Base-by-base conservation (phyloP, 2,113 vertebrate genomes). In the Nestor notabilis region DNA sequence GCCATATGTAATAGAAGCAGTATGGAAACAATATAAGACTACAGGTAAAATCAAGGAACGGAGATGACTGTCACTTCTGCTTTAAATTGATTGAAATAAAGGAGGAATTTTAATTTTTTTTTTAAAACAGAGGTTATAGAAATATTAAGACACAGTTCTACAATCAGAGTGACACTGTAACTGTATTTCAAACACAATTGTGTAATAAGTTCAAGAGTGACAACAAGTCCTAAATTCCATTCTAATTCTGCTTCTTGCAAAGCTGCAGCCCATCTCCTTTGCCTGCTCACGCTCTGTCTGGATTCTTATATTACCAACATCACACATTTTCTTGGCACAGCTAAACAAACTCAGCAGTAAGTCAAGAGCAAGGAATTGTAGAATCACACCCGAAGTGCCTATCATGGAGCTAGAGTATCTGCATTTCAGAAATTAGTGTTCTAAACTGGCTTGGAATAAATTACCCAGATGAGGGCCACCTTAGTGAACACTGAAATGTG, bases 401-500 rank as follows among this genome's bases (percentile, higher is more conserved):
- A 82, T 58, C 69, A 88, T 29, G 39, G 64, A 90, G 18, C 39
- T 44, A 10, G 11, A 84, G 43, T 69, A 85, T 49, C 74, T 77
- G 74, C 74, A 69, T 87, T 93, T 90, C 2, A 6, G 55, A 79
- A 95, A 71, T 91, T 17, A 79, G 28, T 61, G 41, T 61, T 69
- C 31, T 82, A 68, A 89, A 65, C 44, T 47, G 50, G 4, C 29
- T 91, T 86, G 56, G 65, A 96, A 79, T 86, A 86, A 60, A 61
- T 80, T 64, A 82, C 46, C 23, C 52, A 72, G 46, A 31, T n/a
- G 41, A 52, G 79, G 90, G 85, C 96, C 96, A 97, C 93, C 93
- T 97, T 95, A 95, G 39, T 27, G 33, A 92, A 88, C 27, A 28
- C 35, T 82, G 52, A 91, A 88, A 95, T 95, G 47, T 55, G 72